Percentiles rank a stretch among this genome's conserved stretches.
phyloP scores from a whole-genome alignment of 2,888 invertebrate species.

The Hypselothyrea guttata region DNA sequence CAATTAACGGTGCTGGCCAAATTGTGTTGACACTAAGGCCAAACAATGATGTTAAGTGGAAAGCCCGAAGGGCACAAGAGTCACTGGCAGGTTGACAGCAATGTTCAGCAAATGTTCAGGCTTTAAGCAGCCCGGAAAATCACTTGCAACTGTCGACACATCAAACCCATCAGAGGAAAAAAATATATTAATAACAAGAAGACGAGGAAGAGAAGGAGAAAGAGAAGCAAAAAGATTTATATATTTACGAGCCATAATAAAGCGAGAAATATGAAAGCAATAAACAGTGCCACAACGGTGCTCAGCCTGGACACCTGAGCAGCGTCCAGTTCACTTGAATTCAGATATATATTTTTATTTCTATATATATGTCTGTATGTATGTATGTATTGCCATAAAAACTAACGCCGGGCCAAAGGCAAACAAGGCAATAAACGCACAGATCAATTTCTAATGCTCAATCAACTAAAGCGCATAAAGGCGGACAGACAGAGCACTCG shows the following conservation, averaged over 20 bases:
- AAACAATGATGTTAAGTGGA: constrained; percentile 46
- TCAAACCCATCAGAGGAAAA: constrained; percentile 46
- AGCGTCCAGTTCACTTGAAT: constrained; percentile 23
- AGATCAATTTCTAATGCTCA: constrained; percentile 73
- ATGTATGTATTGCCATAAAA: constrained; percentile 53
- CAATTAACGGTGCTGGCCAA: constrained; percentile 61
- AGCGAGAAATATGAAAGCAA: constrained; percentile 66
- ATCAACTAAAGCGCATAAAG: constrained; percentile 54
- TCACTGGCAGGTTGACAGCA: background rate
- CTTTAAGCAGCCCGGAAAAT: constrained; percentile 17
- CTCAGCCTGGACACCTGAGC: background rate
- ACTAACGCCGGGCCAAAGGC: constrained; percentile 46
- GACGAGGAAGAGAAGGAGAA: no score
- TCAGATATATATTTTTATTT: constrained; percentile 26
- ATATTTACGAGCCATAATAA: constrained; percentile 69
- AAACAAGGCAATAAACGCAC: constrained; percentile 67
- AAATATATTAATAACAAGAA: no score
- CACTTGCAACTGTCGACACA: constrained; percentile 44
- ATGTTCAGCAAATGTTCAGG: background rate
- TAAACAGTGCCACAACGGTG: constrained; percentile 41
- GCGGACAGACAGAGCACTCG: background rate
- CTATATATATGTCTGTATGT: constrained; percentile 29
- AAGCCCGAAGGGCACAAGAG: constrained; percentile 11
- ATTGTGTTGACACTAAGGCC: constrained; percentile 63
- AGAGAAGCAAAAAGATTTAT: no score